phyloP scores from a whole-genome alignment of 2,113 vertebrate genomes.

The Mirounga angustirostris region DNA sequence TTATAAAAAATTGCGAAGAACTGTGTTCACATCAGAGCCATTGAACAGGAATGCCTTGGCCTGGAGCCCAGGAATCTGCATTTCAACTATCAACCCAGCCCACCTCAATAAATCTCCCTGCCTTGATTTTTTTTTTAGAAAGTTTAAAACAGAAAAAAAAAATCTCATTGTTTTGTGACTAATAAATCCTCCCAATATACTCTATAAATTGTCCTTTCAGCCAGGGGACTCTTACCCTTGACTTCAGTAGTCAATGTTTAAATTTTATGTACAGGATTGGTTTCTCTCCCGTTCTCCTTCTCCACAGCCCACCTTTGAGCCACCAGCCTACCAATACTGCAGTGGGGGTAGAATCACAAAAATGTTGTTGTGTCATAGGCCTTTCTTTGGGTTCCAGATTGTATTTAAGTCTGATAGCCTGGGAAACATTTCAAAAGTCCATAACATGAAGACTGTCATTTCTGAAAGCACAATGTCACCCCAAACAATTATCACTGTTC shows the following conservation, averaged over 20 bases:
- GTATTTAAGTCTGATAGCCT: not conserved
- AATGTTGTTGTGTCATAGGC: not conserved
- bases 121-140: constrained; percentile 2
- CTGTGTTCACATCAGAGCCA: not conserved
- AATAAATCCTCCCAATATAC: not conserved
- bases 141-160: constrained; percentile 27
- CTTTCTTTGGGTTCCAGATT: not conserved
- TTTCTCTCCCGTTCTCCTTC: not conserved
- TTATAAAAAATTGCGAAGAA: constrained; percentile 5
- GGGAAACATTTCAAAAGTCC: not conserved
- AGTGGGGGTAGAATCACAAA: not conserved
- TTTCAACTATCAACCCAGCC: not conserved
- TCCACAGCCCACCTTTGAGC: not conserved
- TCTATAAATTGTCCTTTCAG: not conserved
- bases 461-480: not conserved
- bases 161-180: not conserved
- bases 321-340: not conserved
- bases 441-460: not conserved
- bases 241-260: not conserved
- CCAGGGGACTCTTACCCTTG: not conserved
- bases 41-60: not conserved
- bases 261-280: not conserved
- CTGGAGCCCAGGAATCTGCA: not conserved
- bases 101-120: not conserved
- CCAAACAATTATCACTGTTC: not conserved